phyloP scores from a whole-genome alignment of 1,140 invertebrate genomes.

The Listronotus oregonensis region DNA sequence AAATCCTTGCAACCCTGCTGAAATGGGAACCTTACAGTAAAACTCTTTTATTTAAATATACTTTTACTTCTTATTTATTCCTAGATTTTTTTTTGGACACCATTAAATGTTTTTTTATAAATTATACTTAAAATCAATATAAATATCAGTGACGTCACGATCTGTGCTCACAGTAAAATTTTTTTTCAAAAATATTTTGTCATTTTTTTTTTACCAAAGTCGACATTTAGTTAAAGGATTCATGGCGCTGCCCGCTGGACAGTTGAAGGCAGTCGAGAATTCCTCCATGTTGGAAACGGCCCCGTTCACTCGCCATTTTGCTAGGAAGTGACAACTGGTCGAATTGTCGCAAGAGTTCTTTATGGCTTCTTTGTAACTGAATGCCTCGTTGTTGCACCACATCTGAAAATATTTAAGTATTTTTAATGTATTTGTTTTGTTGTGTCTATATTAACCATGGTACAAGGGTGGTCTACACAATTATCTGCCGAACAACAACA shows the following conservation, averaged over 20 bases:
- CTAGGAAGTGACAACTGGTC: constrained; percentile 74
- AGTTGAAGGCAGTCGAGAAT: constrained; percentile 86
- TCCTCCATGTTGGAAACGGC: constrained; percentile 88
- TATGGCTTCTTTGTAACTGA: constrained; percentile 68
- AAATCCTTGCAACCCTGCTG: no score
- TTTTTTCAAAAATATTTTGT: no score
- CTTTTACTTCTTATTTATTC: no score
- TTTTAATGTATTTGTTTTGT: no score
- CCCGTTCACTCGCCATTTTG: constrained; percentile 81
- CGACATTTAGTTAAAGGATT: constrained; percentile 88
- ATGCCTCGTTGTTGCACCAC: constrained; percentile 64
- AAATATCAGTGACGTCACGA: no score
- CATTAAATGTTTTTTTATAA: no score
- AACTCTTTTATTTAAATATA: no score
- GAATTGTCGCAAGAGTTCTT: constrained; percentile 49
- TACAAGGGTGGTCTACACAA: neutral
- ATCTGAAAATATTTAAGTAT: constrained; percentile 53
- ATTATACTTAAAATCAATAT: no score
- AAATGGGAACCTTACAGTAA: no score
- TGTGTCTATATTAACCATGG: no score
- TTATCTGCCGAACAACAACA: neutral
- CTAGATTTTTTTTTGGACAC: no score
- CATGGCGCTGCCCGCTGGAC: constrained; percentile 79
- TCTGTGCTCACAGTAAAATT: no score
- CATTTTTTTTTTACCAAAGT: constrained; percentile 70